Base-by-base conservation (phyloP, 2,888 invertebrate species). In the Mythimna lalbum region DNA sequence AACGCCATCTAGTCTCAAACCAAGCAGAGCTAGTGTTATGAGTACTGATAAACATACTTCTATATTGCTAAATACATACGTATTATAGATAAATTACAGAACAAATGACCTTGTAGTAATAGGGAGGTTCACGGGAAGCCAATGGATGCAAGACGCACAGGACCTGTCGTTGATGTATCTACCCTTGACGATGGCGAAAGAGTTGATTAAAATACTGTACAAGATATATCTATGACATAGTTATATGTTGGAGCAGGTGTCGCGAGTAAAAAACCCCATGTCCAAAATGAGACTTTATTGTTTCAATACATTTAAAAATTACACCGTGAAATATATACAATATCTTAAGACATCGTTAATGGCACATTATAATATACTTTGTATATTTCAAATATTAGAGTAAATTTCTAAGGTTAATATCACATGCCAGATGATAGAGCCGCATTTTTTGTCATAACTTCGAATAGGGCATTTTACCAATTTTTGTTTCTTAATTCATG, bases 221-320 rank as follows among this genome's bases (percentile, higher is more conserved):
- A 12, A 39, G 12, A 12, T 21, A 7, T 31, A 21, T 36, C 7
- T 56, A 36, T 14, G 7, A 31, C 12, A 53, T 21, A 14, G 17
- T 27, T 50, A 56, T 63, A 63, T 80, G 75, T 80, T 76, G 19
- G 52, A 50, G 21, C 76, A 78, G 76, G 66, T 80, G 80, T 66
- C 31, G 23, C 17, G 4, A 56, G 27, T 17, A 52, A 71, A 52
- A 76, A 76, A 76, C 70, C 63, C 53, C 63, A 67, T 57, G 27
- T 50, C 23, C 21, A 17, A 39, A 70, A 71, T 67, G 21, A 76
- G 7, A 10, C 12, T 80, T 71, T 78, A 78, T 71, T 78, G 71
- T 80, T 80, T 49, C 65, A 66, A 61, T 39, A 67, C 49, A 43
- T 50, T 17, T 17, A 62, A 56, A 67, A 55, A 23, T 63, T 55